phyloP scores from a whole-genome alignment of 2,888 invertebrate genomes.

The Hipparchia semele region DNA sequence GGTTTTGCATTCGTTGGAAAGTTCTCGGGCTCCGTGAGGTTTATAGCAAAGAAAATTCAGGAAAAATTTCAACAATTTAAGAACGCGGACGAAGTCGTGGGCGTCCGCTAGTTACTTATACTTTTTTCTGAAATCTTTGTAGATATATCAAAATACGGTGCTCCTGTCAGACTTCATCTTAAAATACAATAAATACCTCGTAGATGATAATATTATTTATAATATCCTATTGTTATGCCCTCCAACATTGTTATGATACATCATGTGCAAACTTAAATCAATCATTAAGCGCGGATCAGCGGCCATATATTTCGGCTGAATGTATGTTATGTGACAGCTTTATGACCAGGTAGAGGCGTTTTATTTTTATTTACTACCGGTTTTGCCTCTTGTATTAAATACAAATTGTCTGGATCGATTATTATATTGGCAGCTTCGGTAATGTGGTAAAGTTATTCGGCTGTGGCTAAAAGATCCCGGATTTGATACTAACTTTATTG shows the following conservation, averaged over 20 bases:
- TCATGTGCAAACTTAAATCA: neutral
- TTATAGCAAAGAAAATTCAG: too few relatives aligned
- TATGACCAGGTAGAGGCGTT: neutral
- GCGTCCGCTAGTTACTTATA: too few relatives aligned
- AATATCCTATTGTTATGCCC: neutral
- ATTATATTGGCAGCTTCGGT: neutral
- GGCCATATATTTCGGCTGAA: slow-evolving; percentile 11
- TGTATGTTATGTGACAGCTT: slow-evolving; percentile 14
- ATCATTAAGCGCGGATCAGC: slow-evolving; percentile 2
- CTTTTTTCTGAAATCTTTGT: too few relatives aligned
- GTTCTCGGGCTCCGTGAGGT: too few relatives aligned
- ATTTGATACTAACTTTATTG: too few relatives aligned
- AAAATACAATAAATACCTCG: slow-evolving; percentile 3
- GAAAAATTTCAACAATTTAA: too few relatives aligned
- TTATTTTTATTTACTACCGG: neutral
- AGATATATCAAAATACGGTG: too few relatives aligned
- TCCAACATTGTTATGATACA: neutral
- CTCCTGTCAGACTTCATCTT: too few relatives aligned
- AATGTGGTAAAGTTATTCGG: too few relatives aligned
- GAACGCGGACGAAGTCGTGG: too few relatives aligned
- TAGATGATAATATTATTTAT: neutral
- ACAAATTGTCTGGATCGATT: slow-evolving; percentile 8
- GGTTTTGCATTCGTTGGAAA: too few relatives aligned
- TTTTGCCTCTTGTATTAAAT: slow-evolving; percentile 9
- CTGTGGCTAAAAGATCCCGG: too few relatives aligned